Evolutionary conservation across 1,140 invertebrate species (phyloP), one percentile per base, ranked within the genome.

Genomic region (Eupristina koningsbergeri): DNA sequence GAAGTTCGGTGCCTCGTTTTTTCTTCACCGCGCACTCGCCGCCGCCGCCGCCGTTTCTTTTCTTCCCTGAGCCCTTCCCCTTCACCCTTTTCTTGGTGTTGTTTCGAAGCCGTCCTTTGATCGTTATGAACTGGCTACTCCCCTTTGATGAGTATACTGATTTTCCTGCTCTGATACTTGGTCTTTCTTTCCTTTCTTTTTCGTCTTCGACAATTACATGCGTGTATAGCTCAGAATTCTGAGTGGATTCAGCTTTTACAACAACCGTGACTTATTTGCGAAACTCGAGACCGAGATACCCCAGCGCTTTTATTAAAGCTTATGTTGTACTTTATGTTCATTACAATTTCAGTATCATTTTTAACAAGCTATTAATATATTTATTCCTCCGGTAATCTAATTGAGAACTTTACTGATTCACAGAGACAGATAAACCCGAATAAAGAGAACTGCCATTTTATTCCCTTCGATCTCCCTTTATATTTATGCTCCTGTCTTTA

Each of bases 141-240:
- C 85, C 79, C 69, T 83, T 81, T 80, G 78, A 84, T 80, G 83
- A 84, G 78, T 80, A 39, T 69, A 84, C 83, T 80, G 83, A 84
- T 84, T 84, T 84, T 73, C 83, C 58, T 29, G 64, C 45, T 53
- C 67, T n/a, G 77, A 80, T 84, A 80, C 76, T 80, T 77, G 31
- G 63, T 58, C 34, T 81, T 61, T 53, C 22, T n/a, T 39, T 77
- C 41, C 41, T 69, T 61, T 63, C n/a, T 5, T 45, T 45, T 45
- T 69, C 77, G 58, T 26, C 74, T 61, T 76, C 80, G 63, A 69
- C 77, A 85, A 80, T 85, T 83, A 79, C 75, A 83, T 64, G 34
- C 61, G 81, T 64, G 75, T 47, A 29, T 75, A 63, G 15, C 26
- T 13, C 39, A 69, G 50, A 81, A 81, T 81, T 74, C 63, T 26